These are phyloP conservation scores for Syritta pipiens DNA, from an alignment of 2,888 invertebrate species.

Conservation along the genomic window DNA sequence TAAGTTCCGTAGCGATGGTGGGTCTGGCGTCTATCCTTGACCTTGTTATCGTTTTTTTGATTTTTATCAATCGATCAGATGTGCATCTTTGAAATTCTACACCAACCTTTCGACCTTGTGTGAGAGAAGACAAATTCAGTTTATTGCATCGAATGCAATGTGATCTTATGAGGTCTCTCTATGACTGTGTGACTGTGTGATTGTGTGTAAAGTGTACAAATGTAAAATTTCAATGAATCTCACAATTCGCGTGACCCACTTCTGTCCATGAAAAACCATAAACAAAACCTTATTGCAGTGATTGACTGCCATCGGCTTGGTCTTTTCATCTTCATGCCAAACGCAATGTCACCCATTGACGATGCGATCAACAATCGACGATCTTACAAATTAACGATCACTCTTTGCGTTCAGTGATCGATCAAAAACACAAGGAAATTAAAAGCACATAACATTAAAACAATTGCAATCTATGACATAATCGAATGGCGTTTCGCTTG, in stretches of 20 bases:
- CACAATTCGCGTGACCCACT: constrained; percentile 62
- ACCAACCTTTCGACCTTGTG: too few relatives aligned
- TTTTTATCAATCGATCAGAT: background rate
- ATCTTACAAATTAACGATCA: too few relatives aligned
- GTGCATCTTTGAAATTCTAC: constrained; percentile 27
- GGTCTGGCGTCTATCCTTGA: background rate
- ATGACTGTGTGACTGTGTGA: background rate
- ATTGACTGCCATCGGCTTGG: constrained; percentile 52
- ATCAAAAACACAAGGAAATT: constrained; percentile 64
- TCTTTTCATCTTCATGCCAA: constrained; percentile 63
- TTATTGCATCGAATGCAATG: constrained; percentile 39
- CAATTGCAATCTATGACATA: constrained; percentile 66
- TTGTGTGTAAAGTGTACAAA: constrained; percentile 1
- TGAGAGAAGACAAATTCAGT: background rate
- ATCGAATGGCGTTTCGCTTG: constrained; percentile 35
- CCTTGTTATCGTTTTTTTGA: constrained; percentile 16
- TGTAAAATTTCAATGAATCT: constrained; percentile 57
- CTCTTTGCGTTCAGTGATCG: constrained; percentile 19
- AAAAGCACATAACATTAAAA: constrained; percentile 66
- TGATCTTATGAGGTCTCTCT: background rate
- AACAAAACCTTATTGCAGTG: constrained; percentile 35
- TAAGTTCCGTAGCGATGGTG: background rate
- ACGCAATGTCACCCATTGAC: constrained; percentile 48
- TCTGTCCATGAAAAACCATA: constrained; percentile 30
- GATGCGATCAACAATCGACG: too few relatives aligned